Conservation (phyloP, 64 coral and sea anemone species). For the Montipora sp. region DNA sequence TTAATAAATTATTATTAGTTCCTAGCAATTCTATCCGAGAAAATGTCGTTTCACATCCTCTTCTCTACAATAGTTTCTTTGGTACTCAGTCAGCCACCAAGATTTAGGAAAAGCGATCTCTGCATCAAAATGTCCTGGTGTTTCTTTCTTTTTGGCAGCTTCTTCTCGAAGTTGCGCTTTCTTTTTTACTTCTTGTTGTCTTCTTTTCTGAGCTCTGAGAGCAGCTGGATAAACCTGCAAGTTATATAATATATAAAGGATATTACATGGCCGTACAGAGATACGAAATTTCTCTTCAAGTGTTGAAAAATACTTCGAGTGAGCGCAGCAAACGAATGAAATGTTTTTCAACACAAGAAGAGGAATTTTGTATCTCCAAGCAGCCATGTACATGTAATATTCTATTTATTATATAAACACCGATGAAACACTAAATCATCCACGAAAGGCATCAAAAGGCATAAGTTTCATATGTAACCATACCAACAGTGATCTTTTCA, state of each 20-base stretch:
- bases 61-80: slow-evolving; percentile 91
- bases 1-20: neutral
- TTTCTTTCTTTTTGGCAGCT: slow-evolving; percentile 74
- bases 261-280: too few species aligned
- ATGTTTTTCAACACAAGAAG: too few species aligned
- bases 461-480: too few species aligned
- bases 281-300: too few species aligned
- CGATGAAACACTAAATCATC: too few species aligned
- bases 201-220: slow-evolving; percentile 81
- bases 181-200: slow-evolving; percentile 78
- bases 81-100: slow-evolving; percentile 97
- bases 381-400: too few species aligned
- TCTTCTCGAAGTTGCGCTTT: slow-evolving; percentile 77
- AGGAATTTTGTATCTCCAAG: too few species aligned
- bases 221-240: slow-evolving; percentile 95
- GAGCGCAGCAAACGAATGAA: too few species aligned
- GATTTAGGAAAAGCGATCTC: slow-evolving; percentile 73
- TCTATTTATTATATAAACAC: too few species aligned
- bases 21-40: slow-evolving; percentile 14
- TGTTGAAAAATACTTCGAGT: too few species aligned
- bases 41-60: slow-evolving; percentile 78
- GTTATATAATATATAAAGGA: neutral
- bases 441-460: too few species aligned
- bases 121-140: slow-evolving; percentile 53
- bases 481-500: too few species aligned